Percentiles rank a stretch among this genome's conserved stretches.
Evolutionary conservation across 2,797 vertebrate genomes (phyloP).

Genomic region (Chrysocyon brachyurus): DNA sequence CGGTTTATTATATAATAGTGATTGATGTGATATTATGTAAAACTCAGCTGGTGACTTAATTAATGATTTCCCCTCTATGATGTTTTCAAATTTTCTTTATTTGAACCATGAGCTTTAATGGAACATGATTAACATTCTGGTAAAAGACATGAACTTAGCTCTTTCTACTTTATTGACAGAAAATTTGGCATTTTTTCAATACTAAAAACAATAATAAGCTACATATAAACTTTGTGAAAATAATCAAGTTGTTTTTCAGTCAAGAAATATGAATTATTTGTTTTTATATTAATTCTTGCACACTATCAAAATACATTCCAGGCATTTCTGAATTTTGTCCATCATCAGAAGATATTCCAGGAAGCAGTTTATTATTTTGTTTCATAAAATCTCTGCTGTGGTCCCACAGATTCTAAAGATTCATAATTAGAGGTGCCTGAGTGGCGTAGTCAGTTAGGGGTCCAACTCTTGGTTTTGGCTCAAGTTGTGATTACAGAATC

Average conservation of each 20-base stretch:
- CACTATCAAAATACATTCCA: not conserved
- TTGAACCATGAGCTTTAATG: not conserved
- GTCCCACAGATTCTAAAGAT: not conserved
- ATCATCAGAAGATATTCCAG: constrained; percentile 3
- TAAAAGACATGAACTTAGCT: not conserved
- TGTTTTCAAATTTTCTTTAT: not conserved
- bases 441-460: not conserved
- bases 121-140: not conserved
- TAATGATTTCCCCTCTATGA: not conserved
- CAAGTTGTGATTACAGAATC: not conserved
- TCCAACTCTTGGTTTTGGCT: not conserved
- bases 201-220: not conserved
- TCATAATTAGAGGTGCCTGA: not conserved
- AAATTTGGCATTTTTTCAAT: constrained; percentile 33
- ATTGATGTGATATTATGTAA: not conserved
- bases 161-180: constrained; percentile 22
- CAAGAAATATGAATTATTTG: not conserved
- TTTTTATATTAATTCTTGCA: constrained; percentile 32
- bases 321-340: not conserved
- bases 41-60: not conserved
- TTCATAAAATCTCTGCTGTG: constrained; percentile 38
- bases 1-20: not conserved
- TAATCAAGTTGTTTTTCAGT: not conserved
- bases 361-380: not conserved
- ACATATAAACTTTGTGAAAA: not conserved